Evolutionary conservation across 1,140 invertebrate species (phyloP), one percentile per base, ranked within the genome.

Genomic region (Brachionus manjavacas): DNA sequence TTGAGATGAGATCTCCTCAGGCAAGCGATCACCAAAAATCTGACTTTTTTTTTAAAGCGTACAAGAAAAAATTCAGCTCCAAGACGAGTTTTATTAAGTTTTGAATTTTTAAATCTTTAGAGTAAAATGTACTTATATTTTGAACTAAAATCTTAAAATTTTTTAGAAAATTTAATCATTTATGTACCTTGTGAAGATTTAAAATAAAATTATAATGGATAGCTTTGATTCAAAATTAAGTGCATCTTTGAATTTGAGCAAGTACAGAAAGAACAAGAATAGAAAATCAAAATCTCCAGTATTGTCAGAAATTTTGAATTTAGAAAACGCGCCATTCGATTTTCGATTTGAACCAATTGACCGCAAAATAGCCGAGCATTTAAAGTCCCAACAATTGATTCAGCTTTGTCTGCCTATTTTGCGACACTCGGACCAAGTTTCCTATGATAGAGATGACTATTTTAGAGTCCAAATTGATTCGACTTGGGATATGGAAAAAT

Each of bases 281-380:
- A 49, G 20, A 7, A 25, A 76, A 49, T 41, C 7, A 14, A 60
- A 81, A 20, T 31, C 49, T 4, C 55, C 79, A 39, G 64, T 81
- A 12, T 16, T 81, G 12, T 81, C 79, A 11, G 79, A 81, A 28
- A 81, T 81, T 64, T 64, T 81, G 6, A 64, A 81, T 16, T 68
- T 25, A 12, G 35, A 81, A 60, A 25, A 16, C 7, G 7, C 3
- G 11, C 52, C 25, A 9, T 60, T 81, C 52, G n/a, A 23, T 81
- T 20, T 80, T 80, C 20, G 11, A 6, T 64, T 81, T 64, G 52
- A 81, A 64, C 79, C 79, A 43, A 6, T 39, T 3, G 52, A 46
- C 25, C 14, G 46, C 16, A 64, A 41, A 9, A 41, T 31, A 16
- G 64, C 9, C 46, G 55, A 80, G 8, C 49, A 35, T 1, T 12